A percentile compares a stretch with the other conserved stretches of the same genome.
Evolutionary conservation across 2,113 vertebrate genomes (phyloP).

Genomic region (Nasalis larvatus): DNA sequence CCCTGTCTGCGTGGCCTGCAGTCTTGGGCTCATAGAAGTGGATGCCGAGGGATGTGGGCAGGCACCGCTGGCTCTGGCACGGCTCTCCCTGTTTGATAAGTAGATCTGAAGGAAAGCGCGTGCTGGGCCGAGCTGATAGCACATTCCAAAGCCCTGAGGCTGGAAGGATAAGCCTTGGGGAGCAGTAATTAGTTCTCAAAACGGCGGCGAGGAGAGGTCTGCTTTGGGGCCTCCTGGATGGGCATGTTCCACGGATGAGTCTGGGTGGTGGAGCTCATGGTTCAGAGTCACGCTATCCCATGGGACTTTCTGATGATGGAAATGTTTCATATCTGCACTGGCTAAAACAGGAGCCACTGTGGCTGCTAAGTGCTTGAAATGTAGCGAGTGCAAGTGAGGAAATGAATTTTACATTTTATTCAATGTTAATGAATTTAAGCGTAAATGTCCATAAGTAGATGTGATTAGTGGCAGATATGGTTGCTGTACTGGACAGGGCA

Average conservation of each 20-base stretch:
- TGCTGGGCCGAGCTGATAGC: not conserved
- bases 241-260: not conserved
- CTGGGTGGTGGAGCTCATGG: not conserved
- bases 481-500: rapidly evolving
- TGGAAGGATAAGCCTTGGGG: not conserved
- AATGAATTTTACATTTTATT: not conserved
- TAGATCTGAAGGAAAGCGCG: not conserved
- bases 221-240: not conserved
- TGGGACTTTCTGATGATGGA: not conserved
- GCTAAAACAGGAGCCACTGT: not conserved
- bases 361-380: not conserved
- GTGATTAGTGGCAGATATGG: not conserved
- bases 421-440: not conserved
- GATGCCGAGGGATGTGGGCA: not conserved
- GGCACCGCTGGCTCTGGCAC: rapidly evolving
- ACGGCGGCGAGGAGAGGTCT: not conserved
- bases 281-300: rapidly evolving
- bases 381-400: not conserved
- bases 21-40: too few relatives aligned
- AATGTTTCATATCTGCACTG: rapidly evolving
- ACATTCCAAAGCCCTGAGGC: not conserved
- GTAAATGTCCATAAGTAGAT: not conserved
- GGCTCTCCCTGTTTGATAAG: not conserved
- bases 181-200: not conserved
- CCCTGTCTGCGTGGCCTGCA: not conserved